Base-by-base conservation (phyloP, 1,140 invertebrate genomes). In the Cydia fagiglandana region DNA sequence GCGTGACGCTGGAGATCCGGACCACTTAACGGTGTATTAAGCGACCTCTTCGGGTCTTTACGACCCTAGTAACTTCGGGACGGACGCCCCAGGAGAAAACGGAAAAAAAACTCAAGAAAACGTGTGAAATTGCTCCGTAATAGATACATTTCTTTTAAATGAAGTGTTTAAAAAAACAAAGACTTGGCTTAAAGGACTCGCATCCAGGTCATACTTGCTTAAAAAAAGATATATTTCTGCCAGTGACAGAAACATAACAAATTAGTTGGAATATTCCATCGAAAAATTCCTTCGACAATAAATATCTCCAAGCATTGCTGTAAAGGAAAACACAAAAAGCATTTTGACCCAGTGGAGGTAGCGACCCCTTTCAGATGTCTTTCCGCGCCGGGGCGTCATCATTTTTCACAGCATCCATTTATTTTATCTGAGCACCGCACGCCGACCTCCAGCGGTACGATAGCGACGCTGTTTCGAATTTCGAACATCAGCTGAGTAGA, bases 391-490 rank as follows among this genome's bases (percentile, higher is more conserved):
- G 24, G 86, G 84, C 82, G 83, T 84, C 83, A 84, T 91, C 89
- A 91, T 91, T 91, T 91, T 91, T 91, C 89, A 91, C 84, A 75
- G 83, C 79, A 80, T 85, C 89, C 89, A 90, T 91, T 90, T 91
- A 91, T 91, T 89, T 91, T 91, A 91, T 91, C 89, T 88, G 84
- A 80, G 83, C 86, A 82, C 84, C 85, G 82, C 89, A 89, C 89
- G 83, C 88, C 83, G 83, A 78, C 83, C 83, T 76, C 75, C 78
- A 76, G 34, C 75, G 64, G 66, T 73, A 79, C 81, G 84, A 86
- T 87, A 86, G 83, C 73, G 53, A 70, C 81, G 64, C 78, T 81
- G 80, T 84, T 84, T 82, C 81, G 82, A 83, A 86, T 85, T 83
- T 83, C 83, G 82, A 84, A 90, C 86, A 91, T 91, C 88, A 89